phyloP scores from a whole-genome alignment of 2,113 vertebrate genomes.

The Myxocyprinus asiaticus region DNA sequence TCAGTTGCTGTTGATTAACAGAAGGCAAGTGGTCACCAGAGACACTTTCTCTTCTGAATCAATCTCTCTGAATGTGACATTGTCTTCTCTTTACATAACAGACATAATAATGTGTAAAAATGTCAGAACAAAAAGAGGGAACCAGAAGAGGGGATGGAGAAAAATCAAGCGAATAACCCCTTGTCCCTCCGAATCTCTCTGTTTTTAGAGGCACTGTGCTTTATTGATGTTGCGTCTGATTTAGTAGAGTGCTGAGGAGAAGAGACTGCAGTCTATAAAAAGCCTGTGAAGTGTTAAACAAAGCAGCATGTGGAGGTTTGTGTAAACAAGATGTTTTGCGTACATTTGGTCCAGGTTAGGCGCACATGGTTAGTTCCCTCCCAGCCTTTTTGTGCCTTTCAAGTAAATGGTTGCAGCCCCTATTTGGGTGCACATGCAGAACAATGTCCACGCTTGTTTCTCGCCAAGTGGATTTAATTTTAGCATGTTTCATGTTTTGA shows the following conservation, averaged over 20 bases:
- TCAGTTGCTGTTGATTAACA: background rate
- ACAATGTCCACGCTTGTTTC: constrained; percentile 14
- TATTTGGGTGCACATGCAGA: constrained; percentile 28
- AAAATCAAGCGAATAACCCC: background rate
- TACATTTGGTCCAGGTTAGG: constrained; percentile 48
- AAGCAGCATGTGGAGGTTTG: constrained; percentile 32
- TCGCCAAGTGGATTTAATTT: constrained; percentile 38
- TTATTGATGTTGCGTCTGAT: constrained; percentile 35
- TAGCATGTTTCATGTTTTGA: constrained; percentile 33
- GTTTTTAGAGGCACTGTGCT: constrained; percentile 21
- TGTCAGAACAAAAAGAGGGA: background rate
- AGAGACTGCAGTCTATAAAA: constrained; percentile 43
- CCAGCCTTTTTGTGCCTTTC: constrained; percentile 35
- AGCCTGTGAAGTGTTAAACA: constrained; percentile 44
- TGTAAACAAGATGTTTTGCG: constrained; percentile 45
- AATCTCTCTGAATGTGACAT: background rate
- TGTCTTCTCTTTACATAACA: constrained; percentile 13
- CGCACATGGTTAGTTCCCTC: constrained; percentile 43
- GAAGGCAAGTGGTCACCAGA: constrained; percentile 18
- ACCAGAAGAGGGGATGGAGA: background rate
- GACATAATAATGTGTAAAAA: background rate
- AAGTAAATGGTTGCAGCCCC: constrained; percentile 40
- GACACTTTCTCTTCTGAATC: background rate
- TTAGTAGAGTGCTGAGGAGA: constrained; percentile 17
- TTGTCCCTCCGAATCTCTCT: background rate